Conservation (phyloP, 1,140 invertebrate species). For the Camponotus pennsylvanicus region DNA sequence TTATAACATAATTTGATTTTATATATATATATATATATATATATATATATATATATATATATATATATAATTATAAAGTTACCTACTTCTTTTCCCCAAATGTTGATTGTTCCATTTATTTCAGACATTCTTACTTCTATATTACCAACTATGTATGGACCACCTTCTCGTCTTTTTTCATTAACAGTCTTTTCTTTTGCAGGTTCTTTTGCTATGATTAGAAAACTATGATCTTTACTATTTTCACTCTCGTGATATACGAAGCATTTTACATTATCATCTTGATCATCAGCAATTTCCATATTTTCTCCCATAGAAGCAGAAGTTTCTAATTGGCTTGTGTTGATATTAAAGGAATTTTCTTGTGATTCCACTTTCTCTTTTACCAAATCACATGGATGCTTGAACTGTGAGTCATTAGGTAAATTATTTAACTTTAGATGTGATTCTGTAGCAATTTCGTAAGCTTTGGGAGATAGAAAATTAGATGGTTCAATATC, state of each 20-base stretch:
- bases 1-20: neutral
- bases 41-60: neutral
- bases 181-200: slow-evolving; percentile 56
- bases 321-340: slow-evolving; percentile 9
- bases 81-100: slow-evolving; percentile 84
- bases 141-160: slow-evolving; percentile 84
- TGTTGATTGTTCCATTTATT: slow-evolving; percentile 83
- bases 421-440: slow-evolving; percentile 25
- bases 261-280: slow-evolving; percentile 80
- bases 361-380: slow-evolving; percentile 20
- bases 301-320: slow-evolving; percentile 54
- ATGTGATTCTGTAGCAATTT: slow-evolving; percentile 57
- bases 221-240: slow-evolving; percentile 80
- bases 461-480: slow-evolving; percentile 79
- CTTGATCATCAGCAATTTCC: slow-evolving; percentile 58
- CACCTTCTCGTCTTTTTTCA: slow-evolving; percentile 79
- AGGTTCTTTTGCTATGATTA: slow-evolving; percentile 82
- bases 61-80: neutral
- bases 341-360: slow-evolving; percentile 27
- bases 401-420: slow-evolving; percentile 47
- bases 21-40: neutral
- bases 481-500: slow-evolving; percentile 60
- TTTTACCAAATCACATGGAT: slow-evolving; percentile 1
- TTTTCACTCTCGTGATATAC: slow-evolving; percentile 82
- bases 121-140: slow-evolving; percentile 84